These are phyloP conservation scores for Calliphora vicina DNA, from an alignment of 1,140 invertebrate genomes.

Conservation along the genomic window DNA sequence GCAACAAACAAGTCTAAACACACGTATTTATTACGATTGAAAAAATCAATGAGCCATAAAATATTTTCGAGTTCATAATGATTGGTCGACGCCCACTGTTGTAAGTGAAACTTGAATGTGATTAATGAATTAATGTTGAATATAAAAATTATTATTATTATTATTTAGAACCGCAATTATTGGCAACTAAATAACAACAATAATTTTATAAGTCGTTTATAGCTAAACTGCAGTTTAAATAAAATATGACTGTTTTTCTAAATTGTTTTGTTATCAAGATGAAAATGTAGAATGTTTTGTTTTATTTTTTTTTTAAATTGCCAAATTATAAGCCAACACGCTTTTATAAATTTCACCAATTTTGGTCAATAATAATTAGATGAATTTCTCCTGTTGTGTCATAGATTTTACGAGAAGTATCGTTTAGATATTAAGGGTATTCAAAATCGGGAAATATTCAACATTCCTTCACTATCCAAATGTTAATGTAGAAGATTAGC, in stretches of 20 bases:
- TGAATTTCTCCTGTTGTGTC: not conserved
- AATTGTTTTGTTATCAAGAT: not conserved
- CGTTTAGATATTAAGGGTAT: not conserved
- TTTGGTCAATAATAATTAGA: not conserved
- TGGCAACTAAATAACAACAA: no score
- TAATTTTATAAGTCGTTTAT: not conserved
- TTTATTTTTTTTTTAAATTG: not conserved
- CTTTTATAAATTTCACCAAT: not conserved
- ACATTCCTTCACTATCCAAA: no score
- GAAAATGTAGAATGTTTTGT: not conserved
- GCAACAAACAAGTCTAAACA: not conserved
- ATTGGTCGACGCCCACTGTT: not conserved
- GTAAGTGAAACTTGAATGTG: not conserved
- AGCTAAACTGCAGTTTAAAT: not conserved
- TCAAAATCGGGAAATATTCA: no score
- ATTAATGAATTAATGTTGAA: not conserved
- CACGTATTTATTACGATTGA: not conserved
- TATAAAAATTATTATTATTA: not conserved
- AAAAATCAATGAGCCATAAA: slow-evolving; percentile 15
- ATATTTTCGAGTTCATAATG: not conserved
- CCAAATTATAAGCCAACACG: not conserved
- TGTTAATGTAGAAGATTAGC: no score
- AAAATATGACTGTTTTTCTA: not conserved
- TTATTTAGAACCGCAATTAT: not conserved
- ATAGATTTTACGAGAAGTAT: not conserved